phyloP scores from a whole-genome alignment of 2,888 invertebrate species.

The Orthosia incerta region DNA sequence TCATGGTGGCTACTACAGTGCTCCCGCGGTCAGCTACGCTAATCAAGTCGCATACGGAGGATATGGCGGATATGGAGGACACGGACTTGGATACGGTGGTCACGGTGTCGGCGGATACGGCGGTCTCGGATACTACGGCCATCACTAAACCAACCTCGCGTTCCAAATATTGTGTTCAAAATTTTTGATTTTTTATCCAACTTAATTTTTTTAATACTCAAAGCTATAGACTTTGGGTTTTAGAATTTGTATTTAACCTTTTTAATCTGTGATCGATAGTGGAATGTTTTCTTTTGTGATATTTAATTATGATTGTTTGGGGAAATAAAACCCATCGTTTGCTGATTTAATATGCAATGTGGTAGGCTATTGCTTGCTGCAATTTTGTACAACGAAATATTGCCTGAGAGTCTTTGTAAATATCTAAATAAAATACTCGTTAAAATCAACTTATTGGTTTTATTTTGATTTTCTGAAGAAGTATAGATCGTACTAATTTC shows the following conservation, averaged over 20 bases:
- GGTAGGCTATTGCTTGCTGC: slow-evolving; percentile 28
- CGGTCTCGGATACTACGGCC: slow-evolving; percentile 69
- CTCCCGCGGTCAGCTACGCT: slow-evolving; percentile 73
- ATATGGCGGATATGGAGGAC: slow-evolving; percentile 69
- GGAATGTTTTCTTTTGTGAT: slow-evolving; percentile 37
- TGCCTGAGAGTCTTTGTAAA: slow-evolving; percentile 77
- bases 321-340: slow-evolving; percentile 24
- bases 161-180: slow-evolving; percentile 49
- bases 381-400: slow-evolving; percentile 73
- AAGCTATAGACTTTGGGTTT: slow-evolving; percentile 49
- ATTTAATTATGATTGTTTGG: slow-evolving; percentile 39
- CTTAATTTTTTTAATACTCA: slow-evolving; percentile 65
- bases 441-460: slow-evolving; percentile 21
- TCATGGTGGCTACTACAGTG: slow-evolving; percentile 68
- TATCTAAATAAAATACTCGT: slow-evolving; percentile 72
- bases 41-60: slow-evolving; percentile 71
- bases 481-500: not conserved
- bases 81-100: slow-evolving; percentile 67
- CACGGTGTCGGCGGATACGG: slow-evolving; percentile 71
- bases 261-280: slow-evolving; percentile 58
- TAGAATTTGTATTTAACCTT: slow-evolving; percentile 39
- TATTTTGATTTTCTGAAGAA: not conserved
- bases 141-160: slow-evolving; percentile 73
- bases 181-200: slow-evolving; percentile 36
- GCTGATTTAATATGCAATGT: slow-evolving; percentile 26